phyloP scores from a whole-genome alignment of 2,797 vertebrate species.

The Labeo calbasu region DNA sequence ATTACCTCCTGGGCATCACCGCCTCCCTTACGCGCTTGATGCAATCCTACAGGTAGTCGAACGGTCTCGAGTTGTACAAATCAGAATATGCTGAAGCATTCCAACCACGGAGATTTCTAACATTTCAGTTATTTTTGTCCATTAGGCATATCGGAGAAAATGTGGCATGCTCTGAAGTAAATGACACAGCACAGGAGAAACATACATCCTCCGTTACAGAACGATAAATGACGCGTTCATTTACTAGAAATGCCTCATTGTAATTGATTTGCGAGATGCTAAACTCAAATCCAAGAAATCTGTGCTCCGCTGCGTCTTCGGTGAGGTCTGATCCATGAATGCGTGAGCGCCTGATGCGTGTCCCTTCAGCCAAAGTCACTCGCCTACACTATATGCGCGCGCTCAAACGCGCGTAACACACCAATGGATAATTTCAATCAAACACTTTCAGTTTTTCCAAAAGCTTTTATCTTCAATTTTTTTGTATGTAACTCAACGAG shows the following conservation, averaged over 20 bases:
- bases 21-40: constrained; percentile 34
- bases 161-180: constrained; percentile 12
- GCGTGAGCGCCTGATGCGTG: constrained; percentile 23
- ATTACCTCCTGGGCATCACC: constrained; percentile 36
- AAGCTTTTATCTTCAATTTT: neutral
- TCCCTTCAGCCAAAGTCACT: constrained; percentile 45
- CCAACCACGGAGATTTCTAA: neutral
- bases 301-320: constrained; percentile 16
- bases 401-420: neutral
- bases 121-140: constrained; percentile 19
- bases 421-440: neutral
- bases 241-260: neutral
- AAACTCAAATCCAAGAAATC: constrained; percentile 6
- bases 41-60: constrained; percentile 63
- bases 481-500: neutral
- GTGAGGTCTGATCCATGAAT: constrained; percentile 28
- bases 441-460: neutral
- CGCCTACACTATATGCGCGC: constrained; percentile 14
- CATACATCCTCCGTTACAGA: neutral
- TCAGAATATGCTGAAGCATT: constrained; percentile 12
- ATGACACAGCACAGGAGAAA: neutral
- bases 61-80: constrained; percentile 34
- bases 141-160: constrained; percentile 3
- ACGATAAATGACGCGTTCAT: neutral
- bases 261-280: neutral